A percentile compares a stretch with the other conserved stretches of the same genome.
Conservation (phyloP, 37 sponge, comb jelly and placozoan genomes). For the Ianthella basta region DNA sequence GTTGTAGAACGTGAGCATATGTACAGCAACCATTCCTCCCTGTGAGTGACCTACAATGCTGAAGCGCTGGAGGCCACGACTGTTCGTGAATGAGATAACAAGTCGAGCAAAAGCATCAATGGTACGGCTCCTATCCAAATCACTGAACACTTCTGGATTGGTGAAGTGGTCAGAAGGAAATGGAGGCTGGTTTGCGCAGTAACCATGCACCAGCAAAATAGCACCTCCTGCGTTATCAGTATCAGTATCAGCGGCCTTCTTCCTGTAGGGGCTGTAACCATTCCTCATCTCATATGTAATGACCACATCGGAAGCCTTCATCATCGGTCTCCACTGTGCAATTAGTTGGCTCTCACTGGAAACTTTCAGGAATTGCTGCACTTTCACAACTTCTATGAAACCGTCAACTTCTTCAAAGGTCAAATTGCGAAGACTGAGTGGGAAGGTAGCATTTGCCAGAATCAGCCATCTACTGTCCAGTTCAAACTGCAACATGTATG, state of each 20-base stretch:
- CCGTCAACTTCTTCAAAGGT: neutral
- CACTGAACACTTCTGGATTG: slow-evolving; percentile 6
- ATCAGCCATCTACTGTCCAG: slow-evolving; percentile 23
- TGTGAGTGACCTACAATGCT: slow-evolving; percentile 49
- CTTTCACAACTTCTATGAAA: neutral
- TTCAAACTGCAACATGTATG: slow-evolving; percentile 9
- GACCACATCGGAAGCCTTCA: neutral
- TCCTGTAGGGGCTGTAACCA: slow-evolving; percentile 11
- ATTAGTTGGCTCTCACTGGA: neutral
- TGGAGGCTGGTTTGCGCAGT: slow-evolving; percentile 23
- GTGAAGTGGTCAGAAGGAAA: slow-evolving; percentile 33
- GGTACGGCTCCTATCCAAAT: neutral
- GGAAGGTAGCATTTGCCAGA: neutral
- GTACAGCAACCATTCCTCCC: slow-evolving; percentile 37
- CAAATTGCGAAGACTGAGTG: neutral
- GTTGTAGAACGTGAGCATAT: slow-evolving; percentile 28
- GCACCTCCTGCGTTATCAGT: neutral
- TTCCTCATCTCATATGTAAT: slow-evolving; percentile 21
- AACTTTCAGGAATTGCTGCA: neutral
- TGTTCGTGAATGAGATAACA: neutral
- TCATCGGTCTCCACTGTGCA: neutral
- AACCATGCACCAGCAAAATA: slow-evolving; percentile 38
- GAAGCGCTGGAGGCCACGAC: neutral
- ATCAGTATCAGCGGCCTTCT: neutral
- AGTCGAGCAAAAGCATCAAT: slow-evolving; percentile 23